Evolutionary conservation across 2,888 invertebrate species (phyloP), one percentile per base, ranked within the genome.

Genomic region (Cinara cedri): DNA sequence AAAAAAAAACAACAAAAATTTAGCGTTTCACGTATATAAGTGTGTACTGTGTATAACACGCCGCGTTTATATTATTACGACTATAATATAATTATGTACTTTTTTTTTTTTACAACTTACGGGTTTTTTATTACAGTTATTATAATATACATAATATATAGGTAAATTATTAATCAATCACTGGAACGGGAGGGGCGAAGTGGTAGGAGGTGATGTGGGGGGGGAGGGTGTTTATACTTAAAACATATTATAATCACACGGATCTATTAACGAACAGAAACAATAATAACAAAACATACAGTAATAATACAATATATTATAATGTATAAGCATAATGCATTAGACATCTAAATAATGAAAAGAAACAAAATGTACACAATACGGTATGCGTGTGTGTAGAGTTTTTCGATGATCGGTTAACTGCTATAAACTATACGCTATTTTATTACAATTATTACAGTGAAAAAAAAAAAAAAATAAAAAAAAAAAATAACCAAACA

Each of bases 241-340:
- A 42, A 19, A 55, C 51, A 62, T 55, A 70, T 70, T 70, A 68
- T 68, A 78, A 70, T 60, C 49, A 74, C 24, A 70, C 60, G 62
- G 4, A 46, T 68, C 60, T 78, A 78, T 70, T 60, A 78, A 70
- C 78, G 68, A 78, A 62, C 70, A 78, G 57, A 78, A 78, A 78
- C 78, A 78, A 78, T n/a, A n/a, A 34, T 70, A 78, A 78, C 78
- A 42, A 70, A 78, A 78, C 24, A 55, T n/a, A 46, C 4, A 60
- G 14, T 14, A 60, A 34, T 34, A 34, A 34, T 49, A 62, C 60
- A n/a, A 46, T 72, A 57, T 34, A 42, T 42, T n/a, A 26, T 68
- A 16, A n/a, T n/a, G n/a, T n/a, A n/a, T 42, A 34, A 21, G 1
- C 19, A 63, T 34, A n/a, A 34, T 63, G 19, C 19, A 13, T 42